A percentile compares a stretch with the other conserved stretches of the same genome.
These are phyloP conservation scores for Camelus dromedarius DNA, from an alignment of 2,113 vertebrate species.

Conservation along the genomic window DNA sequence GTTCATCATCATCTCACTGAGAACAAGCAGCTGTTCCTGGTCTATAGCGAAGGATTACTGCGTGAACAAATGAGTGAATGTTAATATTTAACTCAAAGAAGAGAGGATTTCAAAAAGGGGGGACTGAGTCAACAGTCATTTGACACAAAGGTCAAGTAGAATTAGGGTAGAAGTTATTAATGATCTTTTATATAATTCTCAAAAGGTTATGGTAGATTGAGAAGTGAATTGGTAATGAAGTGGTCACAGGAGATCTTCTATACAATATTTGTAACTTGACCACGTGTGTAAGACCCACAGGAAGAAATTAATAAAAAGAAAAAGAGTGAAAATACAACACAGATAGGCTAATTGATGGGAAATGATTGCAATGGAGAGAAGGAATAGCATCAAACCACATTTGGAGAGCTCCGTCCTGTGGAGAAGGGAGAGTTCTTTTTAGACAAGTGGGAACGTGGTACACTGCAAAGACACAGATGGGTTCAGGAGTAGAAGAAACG, in stretches of 20 bases:
- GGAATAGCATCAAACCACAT: background rate
- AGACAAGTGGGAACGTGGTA: background rate
- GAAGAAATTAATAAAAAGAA: background rate
- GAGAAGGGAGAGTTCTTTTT: background rate
- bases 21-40: background rate
- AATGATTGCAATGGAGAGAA: background rate
- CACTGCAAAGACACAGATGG: background rate
- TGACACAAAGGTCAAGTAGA: constrained; percentile 15
- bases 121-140: background rate
- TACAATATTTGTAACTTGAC: background rate
- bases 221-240: background rate
- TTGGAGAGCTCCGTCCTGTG: background rate
- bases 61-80: background rate
- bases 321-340: background rate
- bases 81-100: background rate
- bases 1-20: background rate
- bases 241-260: background rate
- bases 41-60: background rate
- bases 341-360: background rate
- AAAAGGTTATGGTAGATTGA: background rate
- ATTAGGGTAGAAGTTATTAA: background rate
- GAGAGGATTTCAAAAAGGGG: background rate
- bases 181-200: background rate
- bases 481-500: background rate
- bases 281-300: background rate